Evolutionary conservation across 2,797 vertebrate species (phyloP), one percentile per base, ranked within the genome.

Genomic region (Pogoniulus pusillus): DNA sequence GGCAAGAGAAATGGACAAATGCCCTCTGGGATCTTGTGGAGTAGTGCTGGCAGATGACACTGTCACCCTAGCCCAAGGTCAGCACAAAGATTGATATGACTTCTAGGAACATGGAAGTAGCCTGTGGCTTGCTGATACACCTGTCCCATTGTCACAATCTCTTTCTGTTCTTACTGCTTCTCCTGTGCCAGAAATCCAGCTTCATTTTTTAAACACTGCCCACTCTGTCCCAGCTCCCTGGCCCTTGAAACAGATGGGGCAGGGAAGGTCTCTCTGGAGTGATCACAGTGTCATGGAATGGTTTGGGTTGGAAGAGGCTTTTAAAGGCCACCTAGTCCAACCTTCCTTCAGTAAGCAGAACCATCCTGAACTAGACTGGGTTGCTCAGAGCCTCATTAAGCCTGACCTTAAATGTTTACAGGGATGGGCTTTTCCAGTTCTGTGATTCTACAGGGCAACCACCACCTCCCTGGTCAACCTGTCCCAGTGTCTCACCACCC

Each of bases 171-270:
- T 41, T 13, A 17, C 37, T 64, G 18, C 16, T 73, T 29, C 22
- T 82, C 47, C 45, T 58, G 29, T 43, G 15, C 37, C 58, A 69
- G 29, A 92, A 80, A 95, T 64, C 6, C 32, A 82, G 12, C 57
- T 76, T 91, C 10, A 1, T 20, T 41, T n/a, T 51, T 77, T 68
- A 73, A 88, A 41, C 7, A 47, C 4, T 0, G 0, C n/a, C 37
- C 2, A 4, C n/a, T 72, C 17, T 3, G 0, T 53, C 19, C 30
- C 5, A 7, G 0, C 27, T 70, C 14, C 26, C 26, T 3, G 0
- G 11, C 34, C 26, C 39, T 63, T 57, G 6, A 30, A 27, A 35
- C 3, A 58, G 57, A 58, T 0, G 1, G 12, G 16, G 16, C 18
- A 73, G 41, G 29, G 41, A 54, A 65, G 41, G 43, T 65, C 47